Base-by-base conservation (phyloP, 1,140 invertebrate genomes). In the Atopsyche davidsoni region DNA sequence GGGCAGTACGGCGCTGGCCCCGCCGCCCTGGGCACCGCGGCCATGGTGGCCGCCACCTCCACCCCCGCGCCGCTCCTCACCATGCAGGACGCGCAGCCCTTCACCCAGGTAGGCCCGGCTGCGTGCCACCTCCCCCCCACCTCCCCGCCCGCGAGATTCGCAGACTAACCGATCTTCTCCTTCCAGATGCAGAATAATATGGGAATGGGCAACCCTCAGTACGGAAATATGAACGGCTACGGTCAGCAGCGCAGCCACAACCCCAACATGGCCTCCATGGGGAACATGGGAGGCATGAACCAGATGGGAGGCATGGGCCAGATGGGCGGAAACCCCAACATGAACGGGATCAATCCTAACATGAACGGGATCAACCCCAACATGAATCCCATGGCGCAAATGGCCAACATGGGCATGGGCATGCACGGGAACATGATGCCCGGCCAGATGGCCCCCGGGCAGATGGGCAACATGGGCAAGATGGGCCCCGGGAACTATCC, bases 401-500 rank as follows among this genome's bases (percentile, higher is more conserved):
- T 82, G 79, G 75, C 76, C 44, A 79, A 77, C 54, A 81, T 83
- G 77, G 72, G 75, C 24, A 80, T 77, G 73, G 59, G 58, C 23
- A 71, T 79, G 76, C 78, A 80, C 58, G 69, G 73, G 47, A 79
- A 75, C 58, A 82, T 82, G 74, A 84, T 84, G 76, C 68, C 67
- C 17, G 72, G 70, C 32, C 66, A 74, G 59, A 73, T 73, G 71
- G 70, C 66, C 11, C 66, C 75, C 43, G 69, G 64, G 18, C 65
- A 76, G 59, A 73, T 75, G 62, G 68, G 69, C 13, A 72, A 69
- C 32, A 76, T 79, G 59, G 75, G 68, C 11, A 82, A 83, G 70
- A 82, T 83, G 76, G 78, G 66, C 3, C 70, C 70, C 3, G 69
- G 55, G 4, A 46, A 67, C 25, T 76, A 73, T 43, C 75, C 74